Percentiles rank a stretch among this genome's conserved stretches.
phyloP scores from a whole-genome alignment of 2,888 invertebrate species.

The Gandaritis pyraliata region DNA sequence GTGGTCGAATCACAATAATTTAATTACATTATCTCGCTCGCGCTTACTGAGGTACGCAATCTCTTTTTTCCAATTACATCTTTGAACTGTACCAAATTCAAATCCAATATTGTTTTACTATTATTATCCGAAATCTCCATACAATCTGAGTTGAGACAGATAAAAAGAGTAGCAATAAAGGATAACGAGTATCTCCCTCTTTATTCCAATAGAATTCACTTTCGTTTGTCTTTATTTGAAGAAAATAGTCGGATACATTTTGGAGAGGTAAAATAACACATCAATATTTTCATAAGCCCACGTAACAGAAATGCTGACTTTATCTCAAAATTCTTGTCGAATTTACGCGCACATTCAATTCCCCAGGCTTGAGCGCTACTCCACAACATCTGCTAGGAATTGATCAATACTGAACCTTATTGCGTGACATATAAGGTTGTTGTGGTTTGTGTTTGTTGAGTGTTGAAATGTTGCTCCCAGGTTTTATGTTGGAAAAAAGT shows the following conservation, averaged over 20 bases:
- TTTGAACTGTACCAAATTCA: background rate
- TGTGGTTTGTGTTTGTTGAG: conserved; percentile 12
- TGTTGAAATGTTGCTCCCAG: conserved; percentile 31
- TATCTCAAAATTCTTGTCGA: conserved; percentile 49
- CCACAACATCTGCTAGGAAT: conserved; percentile 6
- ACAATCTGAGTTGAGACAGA: conserved; percentile 3
- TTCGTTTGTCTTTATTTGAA: conserved; percentile 19
- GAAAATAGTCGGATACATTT: conserved; percentile 15
- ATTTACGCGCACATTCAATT: conserved; percentile 55
- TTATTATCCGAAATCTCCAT: conserved; percentile 1
- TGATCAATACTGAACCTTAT: conserved; percentile 33
- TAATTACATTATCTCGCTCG: too few relatives aligned
- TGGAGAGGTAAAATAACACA: conserved; percentile 16
- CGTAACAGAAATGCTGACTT: conserved; percentile 40
- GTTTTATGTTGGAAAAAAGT: conserved; percentile 48
- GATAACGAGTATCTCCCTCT: conserved; percentile 17
- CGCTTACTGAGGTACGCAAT: too few relatives aligned
- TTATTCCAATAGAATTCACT: conserved; percentile 15
- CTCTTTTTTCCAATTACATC: too few relatives aligned
- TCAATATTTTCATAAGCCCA: conserved; percentile 24
- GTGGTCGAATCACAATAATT: too few relatives aligned
- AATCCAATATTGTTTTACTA: conserved; percentile 1
- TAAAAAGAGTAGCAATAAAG: conserved; percentile 4
- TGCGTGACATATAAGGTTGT: conserved; percentile 22
- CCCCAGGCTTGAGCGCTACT: conserved; percentile 35